Percentiles rank a stretch among this genome's conserved stretches.
phyloP scores from a whole-genome alignment of 37 sponge, comb jelly and placozoan genomes.

The Beroe ovata region DNA sequence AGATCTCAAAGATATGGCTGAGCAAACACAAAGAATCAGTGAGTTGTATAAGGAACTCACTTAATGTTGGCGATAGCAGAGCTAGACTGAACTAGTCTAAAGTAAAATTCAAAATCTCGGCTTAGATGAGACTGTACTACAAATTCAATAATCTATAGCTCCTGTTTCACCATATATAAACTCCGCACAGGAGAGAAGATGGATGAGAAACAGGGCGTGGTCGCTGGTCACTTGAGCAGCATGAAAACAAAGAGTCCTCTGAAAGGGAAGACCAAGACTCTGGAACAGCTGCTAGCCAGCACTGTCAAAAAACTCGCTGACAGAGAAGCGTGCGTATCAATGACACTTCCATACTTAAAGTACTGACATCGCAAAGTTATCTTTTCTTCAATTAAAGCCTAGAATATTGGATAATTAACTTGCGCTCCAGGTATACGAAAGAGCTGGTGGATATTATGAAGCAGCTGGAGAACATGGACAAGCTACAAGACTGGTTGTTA shows the following conservation, averaged over 20 bases:
- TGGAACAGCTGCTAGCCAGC: constrained; percentile 2
- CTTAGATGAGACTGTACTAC: no score
- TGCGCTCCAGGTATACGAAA: constrained; percentile 30
- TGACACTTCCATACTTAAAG: no score
- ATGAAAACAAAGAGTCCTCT: constrained; percentile 49
- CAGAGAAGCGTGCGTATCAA: constrained; percentile 14
- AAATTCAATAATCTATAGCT: no score
- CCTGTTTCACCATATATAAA: no score
- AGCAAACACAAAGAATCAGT: constrained; percentile 27
- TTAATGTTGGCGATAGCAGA: no score
- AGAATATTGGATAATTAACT: no score
- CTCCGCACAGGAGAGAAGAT: not conserved
- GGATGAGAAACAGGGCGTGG: not conserved
- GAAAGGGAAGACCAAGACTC: constrained; percentile 44
- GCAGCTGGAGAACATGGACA: constrained; percentile 45
- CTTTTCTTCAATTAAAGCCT: no score
- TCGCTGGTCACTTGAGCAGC: not conserved
- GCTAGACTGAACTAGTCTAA: no score
- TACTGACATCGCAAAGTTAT: no score
- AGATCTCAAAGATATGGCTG: not conserved
- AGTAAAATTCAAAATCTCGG: no score
- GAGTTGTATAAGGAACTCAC: no score
- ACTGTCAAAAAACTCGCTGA: constrained; percentile 13
- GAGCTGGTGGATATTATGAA: constrained; percentile 1
- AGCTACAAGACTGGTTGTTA: not conserved